Evolutionary conservation across 1,140 invertebrate genomes (phyloP).

Genomic region (Calosoma granatense): DNA sequence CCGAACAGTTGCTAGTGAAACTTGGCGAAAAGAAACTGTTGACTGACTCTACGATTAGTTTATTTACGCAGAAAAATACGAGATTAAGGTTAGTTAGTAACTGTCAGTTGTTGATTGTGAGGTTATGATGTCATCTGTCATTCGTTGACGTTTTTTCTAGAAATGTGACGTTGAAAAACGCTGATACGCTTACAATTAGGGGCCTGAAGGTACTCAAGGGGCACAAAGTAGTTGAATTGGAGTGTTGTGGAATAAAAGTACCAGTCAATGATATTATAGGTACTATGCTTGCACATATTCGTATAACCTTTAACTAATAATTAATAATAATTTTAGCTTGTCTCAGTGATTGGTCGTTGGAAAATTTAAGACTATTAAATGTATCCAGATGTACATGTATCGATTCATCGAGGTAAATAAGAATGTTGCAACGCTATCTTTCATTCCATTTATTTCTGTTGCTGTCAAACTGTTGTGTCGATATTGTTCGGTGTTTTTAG

Average conservation of each 20-base stretch:
- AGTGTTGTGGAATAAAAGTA: slow-evolving; percentile 50
- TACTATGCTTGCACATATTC: too few relatives aligned
- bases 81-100: slow-evolving; percentile 39
- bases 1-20: slow-evolving; percentile 52
- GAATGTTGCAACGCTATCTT: too few relatives aligned
- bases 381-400: slow-evolving; percentile 56
- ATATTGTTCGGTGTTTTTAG: slow-evolving; percentile 1
- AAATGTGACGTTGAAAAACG: slow-evolving; percentile 43
- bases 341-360: slow-evolving; percentile 60
- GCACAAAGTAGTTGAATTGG: slow-evolving; percentile 55
- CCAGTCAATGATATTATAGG: slow-evolving; percentile 53
- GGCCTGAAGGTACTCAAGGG: slow-evolving; percentile 54
- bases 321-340: slow-evolving; percentile 36
- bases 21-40: slow-evolving; percentile 53
- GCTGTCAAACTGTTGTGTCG: not conserved
- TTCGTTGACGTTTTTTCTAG: slow-evolving; percentile 31
- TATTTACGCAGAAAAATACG: slow-evolving; percentile 58
- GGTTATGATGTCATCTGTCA: too few relatives aligned
- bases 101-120: slow-evolving; percentile 18
- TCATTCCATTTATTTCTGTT: not conserved
- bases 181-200: slow-evolving; percentile 45
- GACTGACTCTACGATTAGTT: slow-evolving; percentile 50
- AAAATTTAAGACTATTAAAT: slow-evolving; percentile 55
- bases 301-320: not conserved
- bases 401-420: slow-evolving; percentile 39